Conservation (phyloP, 2,888 invertebrate species). For the Caenorhabditis sp. region DNA sequence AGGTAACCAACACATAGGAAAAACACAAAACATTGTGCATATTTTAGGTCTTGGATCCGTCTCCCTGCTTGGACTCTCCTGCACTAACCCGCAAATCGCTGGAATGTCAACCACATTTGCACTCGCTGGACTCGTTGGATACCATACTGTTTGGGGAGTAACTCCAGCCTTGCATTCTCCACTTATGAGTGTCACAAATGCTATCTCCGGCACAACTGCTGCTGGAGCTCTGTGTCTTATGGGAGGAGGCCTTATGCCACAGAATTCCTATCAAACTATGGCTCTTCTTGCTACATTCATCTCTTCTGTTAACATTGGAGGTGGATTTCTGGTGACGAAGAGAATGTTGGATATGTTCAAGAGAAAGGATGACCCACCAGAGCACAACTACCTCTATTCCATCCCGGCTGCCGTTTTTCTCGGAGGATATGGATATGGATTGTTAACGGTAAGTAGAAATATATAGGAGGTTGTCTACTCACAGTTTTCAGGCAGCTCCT, state of each 20-base stretch:
- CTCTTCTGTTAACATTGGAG: conserved; percentile 92
- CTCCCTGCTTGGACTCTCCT: conserved; percentile 88
- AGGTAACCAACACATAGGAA: no score
- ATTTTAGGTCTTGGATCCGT: conserved; percentile 89
- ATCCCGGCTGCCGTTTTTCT: conserved; percentile 86
- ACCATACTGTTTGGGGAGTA: conserved; percentile 95
- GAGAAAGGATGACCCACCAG: conserved; percentile 89
- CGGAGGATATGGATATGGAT: conserved; percentile 85
- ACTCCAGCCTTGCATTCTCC: conserved; percentile 94
- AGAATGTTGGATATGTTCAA: conserved; percentile 95
- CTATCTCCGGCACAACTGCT: conserved; percentile 92
- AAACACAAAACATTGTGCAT: no score
- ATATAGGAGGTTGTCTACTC: no score
- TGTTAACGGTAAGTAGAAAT: conserved; percentile 48
- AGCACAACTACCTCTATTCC: conserved; percentile 90
- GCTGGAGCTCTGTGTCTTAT: conserved; percentile 93
- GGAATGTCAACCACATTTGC: conserved; percentile 93
- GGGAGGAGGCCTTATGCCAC: conserved; percentile 86
- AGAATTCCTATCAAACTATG: conserved; percentile 88
- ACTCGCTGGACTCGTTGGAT: conserved; percentile 90
- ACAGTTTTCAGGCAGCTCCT: conserved; percentile 67
- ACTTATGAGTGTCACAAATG: conserved; percentile 94
- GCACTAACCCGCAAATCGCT: conserved; percentile 92
- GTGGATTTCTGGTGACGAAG: conserved; percentile 93
- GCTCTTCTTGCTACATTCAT: conserved; percentile 92